Percentiles rank a stretch among this genome's conserved stretches.
Conservation (phyloP, 2,113 vertebrate genomes). For the Hiodon alosoides region DNA sequence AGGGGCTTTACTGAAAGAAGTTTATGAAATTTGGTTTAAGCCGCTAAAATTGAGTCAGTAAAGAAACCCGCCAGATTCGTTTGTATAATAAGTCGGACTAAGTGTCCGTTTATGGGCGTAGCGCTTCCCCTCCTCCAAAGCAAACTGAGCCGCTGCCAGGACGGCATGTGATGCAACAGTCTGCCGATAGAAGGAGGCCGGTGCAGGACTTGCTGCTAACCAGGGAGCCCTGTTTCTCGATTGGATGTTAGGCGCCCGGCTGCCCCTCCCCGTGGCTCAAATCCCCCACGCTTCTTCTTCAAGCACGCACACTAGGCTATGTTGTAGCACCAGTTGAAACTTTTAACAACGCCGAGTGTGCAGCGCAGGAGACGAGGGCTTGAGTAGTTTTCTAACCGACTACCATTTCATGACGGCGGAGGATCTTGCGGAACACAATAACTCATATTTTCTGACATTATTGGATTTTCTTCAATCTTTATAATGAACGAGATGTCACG, state of each 20-base stretch:
- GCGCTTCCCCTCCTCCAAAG: constrained; percentile 6
- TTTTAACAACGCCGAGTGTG: no score
- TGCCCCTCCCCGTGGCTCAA: constrained; percentile 37
- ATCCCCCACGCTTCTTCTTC: constrained; percentile 51
- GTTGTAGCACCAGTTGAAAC: no score
- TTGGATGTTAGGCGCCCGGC: constrained; percentile 27
- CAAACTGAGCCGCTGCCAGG: constrained; percentile 2
- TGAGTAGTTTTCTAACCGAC: no score
- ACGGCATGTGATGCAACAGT: constrained; percentile 33
- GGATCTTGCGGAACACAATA: no score
- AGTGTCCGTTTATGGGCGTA: background rate
- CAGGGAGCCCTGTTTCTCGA: constrained; percentile 32
- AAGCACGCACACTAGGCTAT: background rate
- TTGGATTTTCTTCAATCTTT: constrained; percentile 39
- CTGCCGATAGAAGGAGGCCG: constrained; percentile 27
- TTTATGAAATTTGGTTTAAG: no score
- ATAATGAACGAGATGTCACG: constrained; percentile 9
- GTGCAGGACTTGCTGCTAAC: constrained; percentile 49
- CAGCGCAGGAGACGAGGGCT: no score
- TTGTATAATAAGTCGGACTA: no score
- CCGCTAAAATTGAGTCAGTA: no score
- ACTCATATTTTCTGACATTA: constrained; percentile 25
- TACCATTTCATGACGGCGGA: no score
- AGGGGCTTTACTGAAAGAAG: no score
- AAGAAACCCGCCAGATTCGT: background rate